A percentile compares a stretch with the other conserved stretches of the same genome.
These are phyloP conservation scores for Myopa testacea DNA, from an alignment of 2,888 invertebrate genomes.

Conservation along the genomic window DNA sequence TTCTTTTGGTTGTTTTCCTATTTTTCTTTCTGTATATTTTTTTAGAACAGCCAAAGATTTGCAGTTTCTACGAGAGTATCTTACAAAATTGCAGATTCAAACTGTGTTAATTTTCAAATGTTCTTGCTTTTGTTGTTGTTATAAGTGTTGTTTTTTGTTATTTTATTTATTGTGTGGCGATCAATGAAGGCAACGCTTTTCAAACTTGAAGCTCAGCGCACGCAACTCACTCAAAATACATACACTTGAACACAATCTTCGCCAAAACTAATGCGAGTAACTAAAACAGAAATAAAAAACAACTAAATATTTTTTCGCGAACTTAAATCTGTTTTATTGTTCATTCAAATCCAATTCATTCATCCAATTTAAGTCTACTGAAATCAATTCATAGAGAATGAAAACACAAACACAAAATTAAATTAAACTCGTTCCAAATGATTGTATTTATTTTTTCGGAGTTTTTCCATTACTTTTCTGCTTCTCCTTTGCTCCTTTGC, in stretches of 20 bases:
- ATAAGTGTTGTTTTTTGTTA: background rate
- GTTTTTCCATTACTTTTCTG: too few relatives aligned
- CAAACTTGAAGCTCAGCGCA: background rate
- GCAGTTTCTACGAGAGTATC: background rate
- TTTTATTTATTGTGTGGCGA: conserved; percentile 3
- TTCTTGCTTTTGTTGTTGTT: conserved; percentile 9
- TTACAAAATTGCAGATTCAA: conserved; percentile 27
- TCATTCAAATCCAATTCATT: too few relatives aligned
- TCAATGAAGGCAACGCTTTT: conserved; percentile 23
- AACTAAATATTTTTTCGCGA: too few relatives aligned
- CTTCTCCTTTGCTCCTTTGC: too few relatives aligned
- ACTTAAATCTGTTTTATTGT: too few relatives aligned
- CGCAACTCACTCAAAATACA: conserved; percentile 5
- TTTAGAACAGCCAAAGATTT: background rate
- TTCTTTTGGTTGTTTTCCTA: background rate
- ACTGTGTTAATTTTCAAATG: background rate
- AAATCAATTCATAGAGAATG: too few relatives aligned
- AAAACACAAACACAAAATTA: too few relatives aligned
- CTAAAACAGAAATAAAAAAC: background rate
- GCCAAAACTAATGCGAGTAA: background rate
- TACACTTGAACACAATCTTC: conserved; percentile 1
- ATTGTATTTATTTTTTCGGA: too few relatives aligned
- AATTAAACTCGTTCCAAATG: too few relatives aligned
- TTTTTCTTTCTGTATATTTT: background rate
- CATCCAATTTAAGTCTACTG: too few relatives aligned